A percentile compares a stretch with the other conserved stretches of the same genome.
phyloP scores from a whole-genome alignment of 1,140 invertebrate species.

The Drosophila micromelanica region DNA sequence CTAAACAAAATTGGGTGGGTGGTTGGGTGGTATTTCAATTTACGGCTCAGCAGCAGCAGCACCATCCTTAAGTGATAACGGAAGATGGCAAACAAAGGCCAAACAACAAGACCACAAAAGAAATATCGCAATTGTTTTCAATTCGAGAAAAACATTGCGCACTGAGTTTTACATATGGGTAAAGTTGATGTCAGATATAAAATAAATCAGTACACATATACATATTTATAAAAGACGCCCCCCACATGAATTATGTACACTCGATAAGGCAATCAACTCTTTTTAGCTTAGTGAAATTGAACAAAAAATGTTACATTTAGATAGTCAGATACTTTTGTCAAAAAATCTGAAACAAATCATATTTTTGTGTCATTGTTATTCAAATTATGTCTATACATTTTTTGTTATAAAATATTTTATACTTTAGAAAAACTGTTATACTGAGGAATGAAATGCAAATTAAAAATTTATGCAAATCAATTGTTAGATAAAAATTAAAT shows the following conservation, averaged over 20 bases:
- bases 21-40: conserved; percentile 22
- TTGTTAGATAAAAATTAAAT: too few species aligned
- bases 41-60: conserved; percentile 15
- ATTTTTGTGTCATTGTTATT: too few species aligned
- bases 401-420: too few species aligned
- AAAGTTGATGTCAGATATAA: conserved; percentile 34
- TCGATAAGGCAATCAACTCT: conserved; percentile 1
- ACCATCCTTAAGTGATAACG: conserved; percentile 28
- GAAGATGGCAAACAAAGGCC: conserved; percentile 29
- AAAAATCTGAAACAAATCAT: too few species aligned
- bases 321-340: too few species aligned
- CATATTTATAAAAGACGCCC: conserved; percentile 17
- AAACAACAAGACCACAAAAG: conserved; percentile 40
- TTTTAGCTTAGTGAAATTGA: neutral
- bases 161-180: conserved; percentile 58
- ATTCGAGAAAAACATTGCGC: conserved; percentile 19
- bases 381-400: too few species aligned
- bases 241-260: conserved; percentile 4
- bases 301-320: neutral
- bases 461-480: too few species aligned
- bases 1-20: too few species aligned
- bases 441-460: too few species aligned
- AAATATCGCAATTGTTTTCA: conserved; percentile 33
- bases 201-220: conserved; percentile 18
- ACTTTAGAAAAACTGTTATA: too few species aligned